Base-by-base conservation (phyloP, 2,888 invertebrate genomes). In the Neocrepidodera transversa region DNA sequence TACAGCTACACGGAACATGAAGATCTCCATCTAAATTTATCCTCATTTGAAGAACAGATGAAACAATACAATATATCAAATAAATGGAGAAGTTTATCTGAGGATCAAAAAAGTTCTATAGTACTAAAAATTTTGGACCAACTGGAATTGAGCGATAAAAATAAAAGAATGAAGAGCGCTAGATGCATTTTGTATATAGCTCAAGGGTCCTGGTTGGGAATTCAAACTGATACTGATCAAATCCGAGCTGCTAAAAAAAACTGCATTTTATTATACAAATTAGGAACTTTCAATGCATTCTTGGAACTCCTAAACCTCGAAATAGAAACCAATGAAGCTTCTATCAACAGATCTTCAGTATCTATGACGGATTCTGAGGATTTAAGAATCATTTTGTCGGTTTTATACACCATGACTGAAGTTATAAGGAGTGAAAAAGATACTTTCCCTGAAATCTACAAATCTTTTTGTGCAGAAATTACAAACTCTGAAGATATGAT, bases 1-100 rank as follows among this genome's bases (percentile, higher is more conserved):
- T 99, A 99, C 78, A 96, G 96, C 76, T 99, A 99, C 79, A 96
- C 98, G 0, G 99, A 99, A 80, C 93, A 95, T 74, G 88, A 90
- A 48, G 99, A 99, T 78, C 92, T 96, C 72, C 89, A 91, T 69
- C 84, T 88, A 54, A 97, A 97, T 82, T 89, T 93, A 16, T 89
- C 91, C 78, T 91, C 94, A 18, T 97, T 95, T 76, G 95, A 97
- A 78, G 93, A 94, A 75, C 89, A 92, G 74, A 93, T 96, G 91
- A 89, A 89, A 74, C 89, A 90, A 74, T 87, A 89, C 73, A 93
- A 91, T 77, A 87, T 89, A 65, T 82, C 90, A 68, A 87, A 88
- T 60, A 90, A 92, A 1, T 96, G 95, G 95, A 92, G 91, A 74
- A 87, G 89, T 72, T 82, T 93, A 65, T 81, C 87, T 3, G 80